Conservation (phyloP, 2,888 invertebrate genomes). For the Proisotoma minuta region DNA sequence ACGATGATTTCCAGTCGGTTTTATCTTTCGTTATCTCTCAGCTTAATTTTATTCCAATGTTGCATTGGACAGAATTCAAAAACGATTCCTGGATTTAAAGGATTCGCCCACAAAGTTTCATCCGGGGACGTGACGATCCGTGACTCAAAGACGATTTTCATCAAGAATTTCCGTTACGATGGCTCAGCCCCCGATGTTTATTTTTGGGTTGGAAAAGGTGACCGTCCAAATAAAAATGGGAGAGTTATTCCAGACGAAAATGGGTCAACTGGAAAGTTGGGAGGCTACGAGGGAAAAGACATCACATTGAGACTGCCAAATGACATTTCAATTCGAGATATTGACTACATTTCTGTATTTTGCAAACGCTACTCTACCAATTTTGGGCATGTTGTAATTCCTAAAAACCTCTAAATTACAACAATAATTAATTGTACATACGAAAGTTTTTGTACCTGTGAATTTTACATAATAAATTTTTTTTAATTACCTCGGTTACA, state of each 20-base stretch:
- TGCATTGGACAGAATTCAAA: background rate
- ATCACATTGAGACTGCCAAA: constrained; percentile 83
- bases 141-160: constrained; percentile 12
- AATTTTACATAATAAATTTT: too few species aligned
- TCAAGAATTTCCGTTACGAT: constrained; percentile 21
- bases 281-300: constrained; percentile 83
- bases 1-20: too few species aligned
- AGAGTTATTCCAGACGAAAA: constrained; percentile 50
- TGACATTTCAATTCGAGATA: constrained; percentile 76
- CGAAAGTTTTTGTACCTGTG: too few species aligned
- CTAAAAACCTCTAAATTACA: constrained; percentile 79
- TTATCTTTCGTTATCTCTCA: too few species aligned
- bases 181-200: constrained; percentile 20
- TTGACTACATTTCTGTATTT: constrained; percentile 87
- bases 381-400: constrained; percentile 82
- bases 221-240: constrained; percentile 46
- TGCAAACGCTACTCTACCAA: constrained; percentile 80
- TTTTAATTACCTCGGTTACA: too few species aligned
- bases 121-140: constrained; percentile 20
- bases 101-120: constrained; percentile 11
- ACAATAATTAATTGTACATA: too few species aligned
- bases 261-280: constrained; percentile 53
- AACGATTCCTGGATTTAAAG: constrained; percentile 7
- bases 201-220: constrained; percentile 50
- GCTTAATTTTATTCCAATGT: too few species aligned